phyloP scores from a whole-genome alignment of 2,888 invertebrate species.

The Lasioglossum lativentre region DNA sequence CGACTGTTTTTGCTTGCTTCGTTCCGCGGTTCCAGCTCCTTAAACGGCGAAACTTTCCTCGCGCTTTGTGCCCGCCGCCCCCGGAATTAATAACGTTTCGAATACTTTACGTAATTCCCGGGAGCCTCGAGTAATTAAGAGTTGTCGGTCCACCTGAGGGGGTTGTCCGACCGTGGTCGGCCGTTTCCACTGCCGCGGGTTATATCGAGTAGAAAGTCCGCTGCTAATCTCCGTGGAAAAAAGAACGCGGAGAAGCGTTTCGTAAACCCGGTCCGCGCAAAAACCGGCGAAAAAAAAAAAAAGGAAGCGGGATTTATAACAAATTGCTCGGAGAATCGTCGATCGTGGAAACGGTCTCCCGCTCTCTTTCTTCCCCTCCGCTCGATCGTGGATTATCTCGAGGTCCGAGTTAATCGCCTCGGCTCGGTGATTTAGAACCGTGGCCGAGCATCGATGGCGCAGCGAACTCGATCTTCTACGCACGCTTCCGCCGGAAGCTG shows the following conservation, averaged over 20 bases:
- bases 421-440: conserved; percentile 60
- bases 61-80: neutral
- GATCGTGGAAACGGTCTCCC: conserved; percentile 18
- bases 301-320: neutral
- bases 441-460: conserved; percentile 57
- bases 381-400: conserved; percentile 43
- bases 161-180: neutral
- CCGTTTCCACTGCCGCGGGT: conserved; percentile 7
- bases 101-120: conserved; percentile 27
- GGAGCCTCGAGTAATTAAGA: conserved; percentile 26
- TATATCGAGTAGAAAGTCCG: conserved; percentile 10
- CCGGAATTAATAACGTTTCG: conserved; percentile 3
- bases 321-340: conserved; percentile 10
- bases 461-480: conserved; percentile 65
- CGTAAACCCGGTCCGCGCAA: neutral
- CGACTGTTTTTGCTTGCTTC: conserved; percentile 21
- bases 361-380: conserved; percentile 20
- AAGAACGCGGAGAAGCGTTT: neutral
- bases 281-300: neutral
- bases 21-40: conserved; percentile 5
- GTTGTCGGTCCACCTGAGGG: neutral
- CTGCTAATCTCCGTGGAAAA: neutral
- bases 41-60: neutral
- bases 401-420: conserved; percentile 61
- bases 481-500: conserved; percentile 75